Evolutionary conservation across 2,888 invertebrate genomes (phyloP).

Genomic region (Caenorhabditis sp.): DNA sequence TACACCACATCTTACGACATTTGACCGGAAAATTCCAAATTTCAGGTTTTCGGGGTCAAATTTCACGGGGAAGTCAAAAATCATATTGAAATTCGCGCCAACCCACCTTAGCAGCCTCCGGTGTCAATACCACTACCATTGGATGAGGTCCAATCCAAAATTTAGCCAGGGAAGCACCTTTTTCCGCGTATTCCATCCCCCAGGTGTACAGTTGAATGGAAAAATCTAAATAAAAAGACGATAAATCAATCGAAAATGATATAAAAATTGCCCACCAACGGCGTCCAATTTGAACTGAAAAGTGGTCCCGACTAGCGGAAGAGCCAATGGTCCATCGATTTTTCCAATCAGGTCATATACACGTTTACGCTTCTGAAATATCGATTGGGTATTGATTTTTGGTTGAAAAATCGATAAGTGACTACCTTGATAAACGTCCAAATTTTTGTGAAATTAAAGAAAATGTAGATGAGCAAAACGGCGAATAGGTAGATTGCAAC

Average conservation of each 20-base stretch:
- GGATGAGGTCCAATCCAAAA: constrained; percentile 64
- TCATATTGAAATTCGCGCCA: neutral
- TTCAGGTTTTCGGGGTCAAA: too few relatives aligned
- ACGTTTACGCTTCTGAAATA: constrained; percentile 30
- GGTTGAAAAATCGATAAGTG: neutral
- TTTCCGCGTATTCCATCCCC: constrained; percentile 47
- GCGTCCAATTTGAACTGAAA: constrained; percentile 76
- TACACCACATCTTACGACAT: too few relatives aligned
- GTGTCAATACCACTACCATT: constrained; percentile 46
- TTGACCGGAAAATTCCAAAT: too few relatives aligned
- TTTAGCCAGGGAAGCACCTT: constrained; percentile 34
- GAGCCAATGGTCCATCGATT: constrained; percentile 75
- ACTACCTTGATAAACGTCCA: constrained; percentile 42
- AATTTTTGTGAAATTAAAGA: constrained; percentile 41
- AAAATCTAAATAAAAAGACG: constrained; percentile 41
- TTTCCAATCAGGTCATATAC: constrained; percentile 48
- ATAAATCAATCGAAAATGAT: neutral
- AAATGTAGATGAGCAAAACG: constrained; percentile 28
- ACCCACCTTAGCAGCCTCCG: constrained; percentile 52
- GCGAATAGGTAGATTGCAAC: constrained; percentile 41
- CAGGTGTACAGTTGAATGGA: constrained; percentile 50
- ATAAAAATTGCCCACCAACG: constrained; percentile 54
- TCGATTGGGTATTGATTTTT: neutral
- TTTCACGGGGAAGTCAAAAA: too few relatives aligned
- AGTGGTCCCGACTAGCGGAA: constrained; percentile 76